Evolutionary conservation across 2,797 vertebrate genomes (phyloP).

Genomic region (Calcarius lapponicus): DNA sequence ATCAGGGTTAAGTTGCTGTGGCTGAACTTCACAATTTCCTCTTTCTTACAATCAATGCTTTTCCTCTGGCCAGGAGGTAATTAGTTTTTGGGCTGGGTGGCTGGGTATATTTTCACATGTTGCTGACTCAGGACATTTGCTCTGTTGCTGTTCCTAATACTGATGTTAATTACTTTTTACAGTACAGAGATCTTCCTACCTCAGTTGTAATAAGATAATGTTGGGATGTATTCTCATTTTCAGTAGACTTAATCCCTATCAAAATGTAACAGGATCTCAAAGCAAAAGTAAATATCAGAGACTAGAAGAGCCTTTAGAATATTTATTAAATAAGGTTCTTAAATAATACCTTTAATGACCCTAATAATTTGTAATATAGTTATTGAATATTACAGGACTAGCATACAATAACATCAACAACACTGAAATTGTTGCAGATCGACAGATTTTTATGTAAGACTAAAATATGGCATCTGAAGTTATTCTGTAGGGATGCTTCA

Average conservation of each 20-base stretch:
- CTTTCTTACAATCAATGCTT: background rate
- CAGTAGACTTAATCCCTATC: background rate
- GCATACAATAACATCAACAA: background rate
- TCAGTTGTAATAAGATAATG: background rate
- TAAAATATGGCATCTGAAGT: background rate
- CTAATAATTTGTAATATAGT: background rate
- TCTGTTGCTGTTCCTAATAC: background rate
- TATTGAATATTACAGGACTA: background rate
- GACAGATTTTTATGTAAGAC: background rate
- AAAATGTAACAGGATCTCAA: background rate
- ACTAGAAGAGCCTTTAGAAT: background rate
- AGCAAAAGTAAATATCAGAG: background rate
- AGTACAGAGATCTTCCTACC: background rate
- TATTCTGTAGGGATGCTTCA: background rate
- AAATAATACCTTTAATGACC: background rate
- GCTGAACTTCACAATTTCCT: background rate
- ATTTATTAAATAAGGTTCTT: background rate
- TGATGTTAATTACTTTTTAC: background rate
- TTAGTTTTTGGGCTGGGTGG: background rate
- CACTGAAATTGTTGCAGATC: background rate
- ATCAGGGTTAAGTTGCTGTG: background rate
- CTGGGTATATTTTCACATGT: background rate
- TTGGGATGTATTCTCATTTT: background rate
- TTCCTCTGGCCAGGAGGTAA: background rate
- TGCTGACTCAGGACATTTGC: background rate